Percentiles rank a stretch among this genome's conserved stretches.
These are phyloP conservation scores for Ia io DNA, from an alignment of 2,113 vertebrate species.

Conservation along the genomic window DNA sequence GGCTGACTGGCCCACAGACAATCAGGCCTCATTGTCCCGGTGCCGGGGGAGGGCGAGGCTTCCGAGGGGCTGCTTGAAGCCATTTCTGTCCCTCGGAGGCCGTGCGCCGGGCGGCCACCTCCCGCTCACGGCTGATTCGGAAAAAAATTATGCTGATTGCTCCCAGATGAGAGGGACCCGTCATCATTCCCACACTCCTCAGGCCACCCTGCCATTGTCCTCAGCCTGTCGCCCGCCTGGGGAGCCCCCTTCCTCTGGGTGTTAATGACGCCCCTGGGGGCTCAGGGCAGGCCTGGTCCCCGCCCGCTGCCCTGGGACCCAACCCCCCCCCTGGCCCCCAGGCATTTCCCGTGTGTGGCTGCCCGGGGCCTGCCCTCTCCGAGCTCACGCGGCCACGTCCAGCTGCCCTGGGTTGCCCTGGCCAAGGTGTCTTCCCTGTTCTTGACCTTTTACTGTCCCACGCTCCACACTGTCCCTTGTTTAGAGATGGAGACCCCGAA, in stretches of 20 bases:
- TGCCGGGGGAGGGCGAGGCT: neutral
- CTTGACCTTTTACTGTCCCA: too few species aligned
- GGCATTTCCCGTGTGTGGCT: neutral
- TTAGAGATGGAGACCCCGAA: too few species aligned
- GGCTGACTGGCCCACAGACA: slow-evolving; percentile 11
- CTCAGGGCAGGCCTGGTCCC: neutral
- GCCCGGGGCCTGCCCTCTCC: neutral
- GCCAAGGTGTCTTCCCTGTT: too few species aligned
- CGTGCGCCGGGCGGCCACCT: neutral
- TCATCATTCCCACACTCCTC: slow-evolving; percentile 37
- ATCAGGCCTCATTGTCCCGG: slow-evolving; percentile 53
- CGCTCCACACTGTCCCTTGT: too few species aligned
- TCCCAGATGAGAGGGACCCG: neutral
- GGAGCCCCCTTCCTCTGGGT: neutral
- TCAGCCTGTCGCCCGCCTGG: neutral
- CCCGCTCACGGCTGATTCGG: slow-evolving; percentile 36
- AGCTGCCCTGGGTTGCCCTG: too few species aligned
- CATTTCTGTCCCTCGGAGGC: slow-evolving; percentile 47
- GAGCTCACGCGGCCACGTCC: neutral
- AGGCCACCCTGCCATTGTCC: slow-evolving; percentile 37
- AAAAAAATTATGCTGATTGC: slow-evolving; percentile 70
- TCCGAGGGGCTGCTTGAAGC: slow-evolving; percentile 59
- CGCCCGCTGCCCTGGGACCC: neutral
- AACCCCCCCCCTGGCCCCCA: neutral
- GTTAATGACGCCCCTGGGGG: neutral